Percentiles rank a stretch among this genome's conserved stretches.
These are phyloP conservation scores for Lasioglossum malachurum DNA, from an alignment of 2,888 invertebrate species.

Conservation along the genomic window DNA sequence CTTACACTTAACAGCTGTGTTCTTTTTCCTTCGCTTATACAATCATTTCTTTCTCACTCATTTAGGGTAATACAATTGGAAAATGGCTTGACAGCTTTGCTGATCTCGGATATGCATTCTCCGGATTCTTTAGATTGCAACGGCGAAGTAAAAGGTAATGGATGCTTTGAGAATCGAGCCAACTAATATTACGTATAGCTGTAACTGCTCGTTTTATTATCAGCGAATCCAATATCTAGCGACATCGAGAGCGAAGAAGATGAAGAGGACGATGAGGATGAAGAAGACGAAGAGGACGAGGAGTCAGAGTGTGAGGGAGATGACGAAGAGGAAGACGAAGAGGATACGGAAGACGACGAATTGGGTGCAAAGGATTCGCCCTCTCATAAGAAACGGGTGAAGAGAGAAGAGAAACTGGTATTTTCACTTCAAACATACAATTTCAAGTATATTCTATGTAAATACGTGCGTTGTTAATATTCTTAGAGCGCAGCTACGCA, in stretches of 20 bases:
- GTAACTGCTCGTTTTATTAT: slow-evolving; percentile 13
- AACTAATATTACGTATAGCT: background rate
- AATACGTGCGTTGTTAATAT: slow-evolving; percentile 25
- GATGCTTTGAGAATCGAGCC: background rate
- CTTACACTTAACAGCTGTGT: background rate
- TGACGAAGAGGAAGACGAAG: slow-evolving; percentile 60
- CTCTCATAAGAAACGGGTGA: slow-evolving; percentile 70
- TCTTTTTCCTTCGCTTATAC: background rate
- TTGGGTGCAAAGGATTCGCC: slow-evolving; percentile 76
- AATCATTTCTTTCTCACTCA: slow-evolving; percentile 24
- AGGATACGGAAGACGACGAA: slow-evolving; percentile 61
- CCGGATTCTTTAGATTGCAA: slow-evolving; percentile 53
- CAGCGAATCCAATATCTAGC: slow-evolving; percentile 22
- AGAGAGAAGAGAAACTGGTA: slow-evolving; percentile 74
- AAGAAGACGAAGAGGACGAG: slow-evolving; percentile 66
- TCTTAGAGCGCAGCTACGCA: slow-evolving; percentile 34
- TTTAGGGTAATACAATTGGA: slow-evolving; percentile 88
- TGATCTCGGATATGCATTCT: slow-evolving; percentile 88
- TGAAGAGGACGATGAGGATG: slow-evolving; percentile 64
- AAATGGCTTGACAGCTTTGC: slow-evolving; percentile 90
- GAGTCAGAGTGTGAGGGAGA: slow-evolving; percentile 60
- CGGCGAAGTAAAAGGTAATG: slow-evolving; percentile 78
- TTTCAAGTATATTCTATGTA: background rate
- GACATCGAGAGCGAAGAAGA: slow-evolving; percentile 68
- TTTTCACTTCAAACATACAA: background rate